A percentile compares a stretch with the other conserved stretches of the same genome.
These are phyloP conservation scores for Frankliniella intonsa DNA, from an alignment of 2,888 invertebrate genomes.

Conservation along the genomic window DNA sequence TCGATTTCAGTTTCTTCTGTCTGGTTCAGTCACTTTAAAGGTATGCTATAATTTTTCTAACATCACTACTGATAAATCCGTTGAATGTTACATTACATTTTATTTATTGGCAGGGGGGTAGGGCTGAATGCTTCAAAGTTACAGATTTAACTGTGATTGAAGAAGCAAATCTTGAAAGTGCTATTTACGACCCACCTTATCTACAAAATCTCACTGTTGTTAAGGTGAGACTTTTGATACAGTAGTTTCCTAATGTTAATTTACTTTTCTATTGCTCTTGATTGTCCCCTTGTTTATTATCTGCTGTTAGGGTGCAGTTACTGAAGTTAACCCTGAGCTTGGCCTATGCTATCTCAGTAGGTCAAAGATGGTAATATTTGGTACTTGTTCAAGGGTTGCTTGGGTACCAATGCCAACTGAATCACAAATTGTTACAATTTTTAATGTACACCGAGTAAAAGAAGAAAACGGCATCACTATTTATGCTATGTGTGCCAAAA, in stretches of 20 bases:
- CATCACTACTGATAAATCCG: too few relatives aligned
- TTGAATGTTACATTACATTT: too few relatives aligned
- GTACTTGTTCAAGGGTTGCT: neutral
- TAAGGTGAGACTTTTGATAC: neutral
- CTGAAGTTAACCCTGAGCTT: neutral
- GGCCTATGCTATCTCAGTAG: neutral
- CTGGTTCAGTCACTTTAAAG: too few relatives aligned
- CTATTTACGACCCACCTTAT: neutral
- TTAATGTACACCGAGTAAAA: neutral
- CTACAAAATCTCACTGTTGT: neutral
- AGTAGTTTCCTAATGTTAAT: neutral
- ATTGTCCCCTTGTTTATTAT: neutral
- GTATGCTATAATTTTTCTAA: too few relatives aligned
- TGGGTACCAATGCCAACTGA: neutral
- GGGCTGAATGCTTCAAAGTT: neutral
- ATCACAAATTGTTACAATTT: neutral
- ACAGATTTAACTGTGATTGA: neutral
- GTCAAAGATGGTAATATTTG: neutral
- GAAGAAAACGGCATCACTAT: neutral
- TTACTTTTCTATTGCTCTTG: neutral
- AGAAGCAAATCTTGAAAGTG: neutral
- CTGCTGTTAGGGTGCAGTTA: neutral
- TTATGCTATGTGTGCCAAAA: neutral
- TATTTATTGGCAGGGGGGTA: too few relatives aligned
- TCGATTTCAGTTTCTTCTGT: too few relatives aligned